phyloP scores from a whole-genome alignment of 2,888 invertebrate genomes.

The Dendrolimus houi region DNA sequence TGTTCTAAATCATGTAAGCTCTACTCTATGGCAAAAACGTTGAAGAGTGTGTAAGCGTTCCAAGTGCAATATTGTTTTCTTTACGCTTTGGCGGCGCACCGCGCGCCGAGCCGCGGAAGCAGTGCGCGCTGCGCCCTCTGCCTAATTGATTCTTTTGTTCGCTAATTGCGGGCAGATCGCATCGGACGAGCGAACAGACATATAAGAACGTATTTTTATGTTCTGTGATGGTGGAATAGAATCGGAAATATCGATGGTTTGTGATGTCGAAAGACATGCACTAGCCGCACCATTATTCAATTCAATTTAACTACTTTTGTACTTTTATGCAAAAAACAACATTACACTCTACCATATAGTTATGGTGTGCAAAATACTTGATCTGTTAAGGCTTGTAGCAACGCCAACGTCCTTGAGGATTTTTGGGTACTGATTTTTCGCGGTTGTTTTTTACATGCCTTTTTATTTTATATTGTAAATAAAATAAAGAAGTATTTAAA shows the following conservation, averaged over 20 bases:
- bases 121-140: slow-evolving; percentile 16
- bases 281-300: no score
- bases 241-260: background rate
- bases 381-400: no score
- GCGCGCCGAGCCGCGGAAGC: slow-evolving; percentile 7
- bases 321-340: no score
- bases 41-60: slow-evolving; percentile 55
- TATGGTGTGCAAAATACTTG: no score
- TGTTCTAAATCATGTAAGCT: slow-evolving; percentile 21
- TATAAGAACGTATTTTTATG: no score
- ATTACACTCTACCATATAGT: no score
- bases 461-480: no score
- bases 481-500: no score
- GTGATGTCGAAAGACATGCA: background rate
- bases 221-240: background rate
- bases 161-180: slow-evolving; percentile 41
- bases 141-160: slow-evolving; percentile 71
- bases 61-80: slow-evolving; percentile 58
- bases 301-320: no score
- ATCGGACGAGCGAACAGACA: slow-evolving; percentile 3
- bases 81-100: slow-evolving; percentile 34
- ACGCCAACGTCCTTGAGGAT: no score
- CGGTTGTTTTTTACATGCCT: no score
- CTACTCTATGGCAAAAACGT: slow-evolving; percentile 28
- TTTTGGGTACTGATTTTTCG: no score